Percentiles rank a stretch among this genome's conserved stretches.
Conservation (phyloP, 2,888 invertebrate species). For the Xanthia togata region DNA sequence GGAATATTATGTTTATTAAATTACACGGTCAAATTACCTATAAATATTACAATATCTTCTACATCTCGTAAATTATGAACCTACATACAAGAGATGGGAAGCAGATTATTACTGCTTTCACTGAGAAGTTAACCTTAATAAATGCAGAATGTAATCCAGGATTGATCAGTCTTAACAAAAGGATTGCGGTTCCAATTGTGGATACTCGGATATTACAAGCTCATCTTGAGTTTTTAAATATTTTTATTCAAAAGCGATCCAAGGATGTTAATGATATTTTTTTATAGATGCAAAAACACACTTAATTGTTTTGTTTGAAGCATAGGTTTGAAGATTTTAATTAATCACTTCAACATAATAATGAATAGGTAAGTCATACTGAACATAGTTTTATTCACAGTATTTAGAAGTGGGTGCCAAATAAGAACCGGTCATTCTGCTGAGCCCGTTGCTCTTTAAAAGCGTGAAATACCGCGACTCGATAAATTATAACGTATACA, state of each 20-base stretch:
- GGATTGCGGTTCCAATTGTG: conserved; percentile 20
- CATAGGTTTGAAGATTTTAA: not conserved
- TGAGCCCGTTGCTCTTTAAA: conserved; percentile 10
- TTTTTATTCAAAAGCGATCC: not conserved
- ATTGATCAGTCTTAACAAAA: conserved; percentile 29
- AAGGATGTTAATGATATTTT: not conserved
- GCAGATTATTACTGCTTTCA: not conserved
- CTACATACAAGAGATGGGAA: not conserved
- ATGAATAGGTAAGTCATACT: not conserved
- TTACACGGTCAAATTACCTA: not conserved
- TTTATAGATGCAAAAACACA: not conserved
- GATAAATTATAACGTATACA: conserved; percentile 42
- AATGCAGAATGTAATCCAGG: conserved; percentile 9
- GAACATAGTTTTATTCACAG: not conserved
- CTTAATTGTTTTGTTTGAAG: not conserved
- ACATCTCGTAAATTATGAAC: not conserved
- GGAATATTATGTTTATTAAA: not conserved
- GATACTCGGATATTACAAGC: not conserved
- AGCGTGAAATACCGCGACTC: conserved; percentile 34
- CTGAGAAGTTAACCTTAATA: not conserved
- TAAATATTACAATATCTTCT: not conserved
- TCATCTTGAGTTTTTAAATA: not conserved
- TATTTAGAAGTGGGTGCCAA: not conserved
- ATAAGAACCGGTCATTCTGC: conserved; percentile 24
- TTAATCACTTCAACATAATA: conserved; percentile 3